A percentile compares a stretch with the other conserved stretches of the same genome.
These are phyloP conservation scores for Acronicta aceris DNA, from an alignment of 2,888 invertebrate genomes.

Conservation along the genomic window DNA sequence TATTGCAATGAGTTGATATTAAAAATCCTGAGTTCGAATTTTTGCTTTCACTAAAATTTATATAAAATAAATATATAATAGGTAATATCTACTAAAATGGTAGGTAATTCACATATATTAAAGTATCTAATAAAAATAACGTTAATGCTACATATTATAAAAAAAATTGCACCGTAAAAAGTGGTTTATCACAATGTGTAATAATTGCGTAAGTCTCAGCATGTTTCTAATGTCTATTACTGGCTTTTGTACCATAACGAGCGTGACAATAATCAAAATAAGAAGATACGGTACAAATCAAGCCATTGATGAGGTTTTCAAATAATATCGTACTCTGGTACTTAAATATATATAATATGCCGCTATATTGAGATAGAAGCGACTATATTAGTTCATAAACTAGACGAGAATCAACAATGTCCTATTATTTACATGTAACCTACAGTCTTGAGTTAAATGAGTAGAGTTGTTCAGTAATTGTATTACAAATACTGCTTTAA, in stretches of 20 bases:
- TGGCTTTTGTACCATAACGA: background rate
- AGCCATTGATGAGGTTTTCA: conserved; percentile 42
- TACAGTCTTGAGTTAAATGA: conserved; percentile 7
- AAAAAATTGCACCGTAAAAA: too few relatives aligned
- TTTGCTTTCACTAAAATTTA: too few relatives aligned
- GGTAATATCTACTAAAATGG: too few relatives aligned
- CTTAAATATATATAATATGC: conserved; percentile 15
- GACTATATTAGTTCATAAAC: conserved; percentile 40
- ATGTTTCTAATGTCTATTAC: background rate
- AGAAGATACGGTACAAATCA: conserved; percentile 24
- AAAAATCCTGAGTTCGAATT: too few relatives aligned
- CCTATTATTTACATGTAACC: conserved; percentile 1
- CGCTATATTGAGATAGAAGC: too few relatives aligned
- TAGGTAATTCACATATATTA: too few relatives aligned
- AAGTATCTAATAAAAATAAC: too few relatives aligned
- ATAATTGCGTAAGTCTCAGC: too few relatives aligned
- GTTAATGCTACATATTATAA: too few relatives aligned
- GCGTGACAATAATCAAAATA: conserved; percentile 2
- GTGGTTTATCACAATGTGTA: too few relatives aligned
- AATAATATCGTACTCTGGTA: conserved; percentile 27
- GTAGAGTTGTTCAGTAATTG: conserved; percentile 12
- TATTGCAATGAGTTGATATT: too few relatives aligned
- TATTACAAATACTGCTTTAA: background rate
- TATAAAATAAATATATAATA: too few relatives aligned
- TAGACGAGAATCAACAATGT: conserved; percentile 31